Conservation (phyloP, 1,140 invertebrate genomes). For the Megalopta genalis region DNA sequence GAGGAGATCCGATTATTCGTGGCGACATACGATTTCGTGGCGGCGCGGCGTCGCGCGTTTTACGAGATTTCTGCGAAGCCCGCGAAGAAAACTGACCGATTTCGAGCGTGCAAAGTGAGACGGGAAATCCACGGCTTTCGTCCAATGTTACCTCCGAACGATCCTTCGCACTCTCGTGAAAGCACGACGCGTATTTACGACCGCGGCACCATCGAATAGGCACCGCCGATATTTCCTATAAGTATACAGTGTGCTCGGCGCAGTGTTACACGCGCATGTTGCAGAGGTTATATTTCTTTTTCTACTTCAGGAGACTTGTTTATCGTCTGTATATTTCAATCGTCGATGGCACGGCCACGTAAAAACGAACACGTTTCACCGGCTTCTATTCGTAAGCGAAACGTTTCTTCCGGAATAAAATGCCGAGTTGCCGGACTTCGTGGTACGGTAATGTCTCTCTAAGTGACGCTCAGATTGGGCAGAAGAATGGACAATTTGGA, state of each 20-base stretch:
- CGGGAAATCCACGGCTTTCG: slow-evolving; percentile 14
- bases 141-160: background rate
- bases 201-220: background rate
- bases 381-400: background rate
- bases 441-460: too few species aligned
- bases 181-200: slow-evolving; percentile 23
- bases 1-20: too few species aligned
- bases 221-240: background rate
- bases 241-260: background rate
- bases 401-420: background rate
- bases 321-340: background rate
- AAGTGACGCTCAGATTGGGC: too few species aligned
- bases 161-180: slow-evolving; percentile 2
- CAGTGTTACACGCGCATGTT: background rate
- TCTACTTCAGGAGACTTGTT: background rate
- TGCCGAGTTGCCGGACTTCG: too few species aligned
- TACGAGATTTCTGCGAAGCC: slow-evolving; percentile 38
- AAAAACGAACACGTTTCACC: background rate
- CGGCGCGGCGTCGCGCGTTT: background rate
- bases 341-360: background rate
- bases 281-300: background rate
- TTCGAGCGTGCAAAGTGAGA: background rate
- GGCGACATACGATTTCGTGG: background rate
- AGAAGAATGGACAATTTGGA: too few species aligned
- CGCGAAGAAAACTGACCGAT: slow-evolving; percentile 4